phyloP scores from a whole-genome alignment of 2,797 vertebrate species.

The Agapornis canus region DNA sequence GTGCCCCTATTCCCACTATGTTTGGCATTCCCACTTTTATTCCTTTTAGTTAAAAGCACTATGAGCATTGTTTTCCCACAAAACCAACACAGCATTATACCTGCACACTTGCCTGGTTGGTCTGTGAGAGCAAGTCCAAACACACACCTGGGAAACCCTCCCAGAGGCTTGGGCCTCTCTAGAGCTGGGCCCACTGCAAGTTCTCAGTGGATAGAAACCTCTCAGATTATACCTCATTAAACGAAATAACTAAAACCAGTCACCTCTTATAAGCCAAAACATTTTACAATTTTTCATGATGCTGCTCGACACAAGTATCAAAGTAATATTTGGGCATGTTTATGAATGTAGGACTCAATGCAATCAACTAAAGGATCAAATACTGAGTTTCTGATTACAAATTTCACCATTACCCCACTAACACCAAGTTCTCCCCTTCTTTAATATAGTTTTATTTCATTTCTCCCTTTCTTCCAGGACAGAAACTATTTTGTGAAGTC shows the following conservation, averaged over 20 bases:
- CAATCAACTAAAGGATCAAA: not conserved
- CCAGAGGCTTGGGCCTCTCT: not conserved
- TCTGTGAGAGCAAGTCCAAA: not conserved
- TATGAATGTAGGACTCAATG: not conserved
- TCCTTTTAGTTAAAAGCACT: not conserved
- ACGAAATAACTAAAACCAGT: not conserved
- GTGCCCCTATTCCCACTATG: not conserved
- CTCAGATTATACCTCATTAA: not conserved
- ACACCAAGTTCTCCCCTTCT: not conserved
- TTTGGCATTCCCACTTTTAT: not conserved
- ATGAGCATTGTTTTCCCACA: not conserved
- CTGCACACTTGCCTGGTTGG: not conserved
- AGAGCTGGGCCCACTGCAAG: not conserved
- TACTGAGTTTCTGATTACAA: not conserved
- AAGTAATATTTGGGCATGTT: not conserved
- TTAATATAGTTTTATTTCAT: not conserved
- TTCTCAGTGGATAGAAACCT: not conserved
- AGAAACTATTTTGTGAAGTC: not conserved
- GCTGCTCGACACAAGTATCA: not conserved
- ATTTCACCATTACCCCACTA: not conserved
- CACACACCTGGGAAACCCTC: not conserved
- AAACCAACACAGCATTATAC: accelerated
- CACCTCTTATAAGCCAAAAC: not conserved
- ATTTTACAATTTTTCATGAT: not conserved
- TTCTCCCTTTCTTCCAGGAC: not conserved